Evolutionary conservation across 2,797 vertebrate species (phyloP).

Genomic region (Poecilia picta): DNA sequence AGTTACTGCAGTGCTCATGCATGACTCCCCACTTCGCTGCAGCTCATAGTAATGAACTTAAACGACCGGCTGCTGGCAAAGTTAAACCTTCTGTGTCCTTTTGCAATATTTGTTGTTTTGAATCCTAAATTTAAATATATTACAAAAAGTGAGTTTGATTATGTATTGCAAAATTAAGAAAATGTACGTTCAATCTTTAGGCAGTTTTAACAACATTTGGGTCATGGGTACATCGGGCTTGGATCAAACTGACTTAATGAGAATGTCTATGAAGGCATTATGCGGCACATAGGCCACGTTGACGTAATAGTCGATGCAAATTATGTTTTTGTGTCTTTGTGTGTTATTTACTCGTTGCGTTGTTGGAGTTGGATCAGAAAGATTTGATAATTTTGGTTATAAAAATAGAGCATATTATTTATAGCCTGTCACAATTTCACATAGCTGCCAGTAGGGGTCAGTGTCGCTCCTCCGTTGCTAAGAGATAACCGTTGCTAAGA

Average conservation of each 20-base stretch:
- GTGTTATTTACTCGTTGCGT: no score
- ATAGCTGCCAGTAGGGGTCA: no score
- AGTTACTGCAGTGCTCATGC: constrained; percentile 6
- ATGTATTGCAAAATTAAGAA: not conserved
- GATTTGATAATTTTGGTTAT: no score
- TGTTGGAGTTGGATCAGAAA: no score
- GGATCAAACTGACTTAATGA: not conserved
- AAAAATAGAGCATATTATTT: no score
- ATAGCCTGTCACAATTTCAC: no score
- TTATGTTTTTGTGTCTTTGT: no score
- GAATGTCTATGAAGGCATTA: not conserved
- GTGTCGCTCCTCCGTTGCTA: no score
- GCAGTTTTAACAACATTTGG: not conserved
- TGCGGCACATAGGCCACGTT: no score
- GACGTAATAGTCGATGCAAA: no score
- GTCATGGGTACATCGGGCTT: not conserved
- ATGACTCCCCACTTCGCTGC: constrained; percentile 22
- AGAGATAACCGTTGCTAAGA: no score
- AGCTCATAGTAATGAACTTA: constrained; percentile 40
- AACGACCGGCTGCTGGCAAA: constrained; percentile 53
- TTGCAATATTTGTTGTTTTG: constrained; percentile 8
- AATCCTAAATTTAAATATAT: not conserved
- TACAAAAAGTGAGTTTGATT: not conserved
- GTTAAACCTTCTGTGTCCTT: constrained; percentile 56
- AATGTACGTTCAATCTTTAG: not conserved